phyloP scores from a whole-genome alignment of 2,113 vertebrate species.

The Zeus faber region DNA sequence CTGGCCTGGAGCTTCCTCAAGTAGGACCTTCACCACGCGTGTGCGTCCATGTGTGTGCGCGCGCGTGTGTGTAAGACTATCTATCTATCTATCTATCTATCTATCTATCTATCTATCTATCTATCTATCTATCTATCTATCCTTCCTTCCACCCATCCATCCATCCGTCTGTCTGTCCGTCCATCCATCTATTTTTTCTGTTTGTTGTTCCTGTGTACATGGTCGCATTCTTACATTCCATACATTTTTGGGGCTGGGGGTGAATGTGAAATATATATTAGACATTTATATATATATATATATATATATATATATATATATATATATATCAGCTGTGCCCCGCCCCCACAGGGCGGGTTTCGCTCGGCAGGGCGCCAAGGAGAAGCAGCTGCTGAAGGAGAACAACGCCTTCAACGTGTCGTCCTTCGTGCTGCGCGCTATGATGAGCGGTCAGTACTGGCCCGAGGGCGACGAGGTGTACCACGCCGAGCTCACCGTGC shows the following conservation, averaged over 20 bases:
- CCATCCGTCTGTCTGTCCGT: no score
- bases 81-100: no score
- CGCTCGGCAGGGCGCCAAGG: conserved; percentile 81
- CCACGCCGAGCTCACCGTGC: conserved; percentile 91
- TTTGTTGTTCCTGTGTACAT: no score
- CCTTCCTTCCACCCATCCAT: no score
- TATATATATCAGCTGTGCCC: conserved; percentile 5
- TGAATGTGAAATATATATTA: no score
- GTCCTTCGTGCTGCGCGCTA: conserved; percentile 92
- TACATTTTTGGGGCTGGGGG: no score
- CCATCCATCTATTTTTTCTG: no score
- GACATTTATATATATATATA: not conserved
- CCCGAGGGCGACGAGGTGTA: conserved; percentile 95
- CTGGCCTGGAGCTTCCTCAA: conserved; percentile 94
- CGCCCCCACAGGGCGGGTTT: conserved; percentile 66
- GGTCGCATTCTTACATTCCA: no score
- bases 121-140: no score
- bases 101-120: no score
- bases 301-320: not conserved
- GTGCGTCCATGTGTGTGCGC: not conserved
- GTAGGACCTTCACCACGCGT: conserved; percentile 59
- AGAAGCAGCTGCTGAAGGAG: conserved; percentile 92
- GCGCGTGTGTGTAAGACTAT: no score
- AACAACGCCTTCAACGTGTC: conserved; percentile 95
- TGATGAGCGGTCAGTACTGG: conserved; percentile 99